Evolutionary conservation across 2,797 vertebrate species (phyloP), one percentile per base, ranked within the genome.

Genomic region (Mallotus villosus): DNA sequence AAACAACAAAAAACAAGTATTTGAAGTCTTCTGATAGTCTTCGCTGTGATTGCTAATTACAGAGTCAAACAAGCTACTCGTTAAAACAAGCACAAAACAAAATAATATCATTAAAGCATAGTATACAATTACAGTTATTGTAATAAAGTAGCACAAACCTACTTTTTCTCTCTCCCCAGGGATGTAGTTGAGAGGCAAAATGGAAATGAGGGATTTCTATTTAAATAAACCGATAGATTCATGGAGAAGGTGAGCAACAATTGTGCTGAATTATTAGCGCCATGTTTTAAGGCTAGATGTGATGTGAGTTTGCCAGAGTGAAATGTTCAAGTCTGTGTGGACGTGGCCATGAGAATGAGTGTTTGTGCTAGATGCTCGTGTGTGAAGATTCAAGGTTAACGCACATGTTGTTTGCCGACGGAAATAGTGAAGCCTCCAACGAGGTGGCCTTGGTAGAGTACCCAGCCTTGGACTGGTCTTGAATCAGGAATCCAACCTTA

Each of bases 41-140:
- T 82, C 79, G 81, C 77, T 84, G 80, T 84, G 86, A 90, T 92
- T 80, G 53, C 83, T 90, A 92, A 93, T 93, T 92, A 90, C 80
- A 88, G 68, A 81, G 80, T 67, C 69, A 86, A 84, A 88, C 83
- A 84, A 78, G 72, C 67, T 79, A 68, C 72, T 74, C 72, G 71
- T 81, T 84, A 78, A 72, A 67, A 82, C 76, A 81, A 78, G 66
- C 73, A 78, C 65, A 84, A 86, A 82, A 72, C 71, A 63, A 34
- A 70, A 62, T 19, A 69, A 63, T 70, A 68, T 72, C 71, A 85
- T 87, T 87, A 88, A 88, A 88, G 80, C 74, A 87, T 61, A 67
- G 74, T 60, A 78, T 77, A 81, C 87, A 89, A 91, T 91, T 84
- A 85, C 83, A 83, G 85, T 85, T 82, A 82, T 87, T 86, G 78